Evolutionary conservation across 2,888 invertebrate genomes (phyloP).

Genomic region (Glomeris marginata): DNA sequence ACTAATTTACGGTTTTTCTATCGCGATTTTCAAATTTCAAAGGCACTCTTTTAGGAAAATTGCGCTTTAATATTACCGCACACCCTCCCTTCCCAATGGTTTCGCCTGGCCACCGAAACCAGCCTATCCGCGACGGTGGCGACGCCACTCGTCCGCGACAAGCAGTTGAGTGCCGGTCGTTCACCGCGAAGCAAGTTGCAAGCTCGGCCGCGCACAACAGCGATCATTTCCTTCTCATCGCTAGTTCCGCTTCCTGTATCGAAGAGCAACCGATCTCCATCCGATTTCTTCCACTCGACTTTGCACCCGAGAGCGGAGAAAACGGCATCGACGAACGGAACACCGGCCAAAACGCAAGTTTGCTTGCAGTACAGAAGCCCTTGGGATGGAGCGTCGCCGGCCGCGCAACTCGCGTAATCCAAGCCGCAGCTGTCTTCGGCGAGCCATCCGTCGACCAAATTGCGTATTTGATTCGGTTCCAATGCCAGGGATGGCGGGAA

Average conservation of each 20-base stretch:
- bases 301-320: constrained; percentile 28
- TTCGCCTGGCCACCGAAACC: constrained; percentile 18
- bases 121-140: constrained; percentile 26
- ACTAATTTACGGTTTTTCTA: too few species aligned
- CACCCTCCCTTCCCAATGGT: constrained; percentile 29
- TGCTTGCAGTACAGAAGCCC: constrained; percentile 8
- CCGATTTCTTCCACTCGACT: constrained; percentile 26
- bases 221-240: constrained; percentile 21
- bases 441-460: constrained; percentile 17
- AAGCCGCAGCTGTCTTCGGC: constrained; percentile 12
- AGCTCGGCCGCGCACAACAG: constrained; percentile 27
- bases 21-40: too few species aligned
- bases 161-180: constrained; percentile 29
- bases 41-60: constrained; percentile 33
- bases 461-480: not conserved
- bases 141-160: constrained; percentile 31
- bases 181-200: constrained; percentile 30
- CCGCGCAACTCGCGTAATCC: constrained; percentile 11
- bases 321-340: constrained; percentile 31
- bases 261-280: constrained; percentile 21
- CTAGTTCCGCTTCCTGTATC: not conserved
- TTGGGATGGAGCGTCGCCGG: constrained; percentile 5
- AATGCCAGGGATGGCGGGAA: too few species aligned
- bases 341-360: constrained; percentile 27
- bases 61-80: constrained; percentile 34